A percentile compares a stretch with the other conserved stretches of the same genome.
Evolutionary conservation across 1,140 invertebrate species (phyloP).

Genomic region (Drosophila lacteicornis): DNA sequence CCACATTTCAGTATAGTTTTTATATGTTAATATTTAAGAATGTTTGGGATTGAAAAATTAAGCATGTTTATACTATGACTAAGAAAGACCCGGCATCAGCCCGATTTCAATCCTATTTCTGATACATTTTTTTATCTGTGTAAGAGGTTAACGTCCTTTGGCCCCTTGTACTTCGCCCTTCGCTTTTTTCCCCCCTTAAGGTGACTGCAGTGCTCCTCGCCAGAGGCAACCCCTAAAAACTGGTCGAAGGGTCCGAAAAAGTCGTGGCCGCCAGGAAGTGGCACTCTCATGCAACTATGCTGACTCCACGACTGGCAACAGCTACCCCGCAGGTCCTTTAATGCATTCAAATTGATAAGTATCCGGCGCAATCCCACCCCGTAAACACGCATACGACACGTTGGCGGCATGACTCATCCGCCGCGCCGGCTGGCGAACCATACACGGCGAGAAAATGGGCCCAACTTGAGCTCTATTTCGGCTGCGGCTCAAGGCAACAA

Average conservation of each 20-base stretch:
- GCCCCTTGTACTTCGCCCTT: not conserved
- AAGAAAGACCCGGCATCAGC: too few relatives aligned
- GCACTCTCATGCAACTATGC: conserved; percentile 34
- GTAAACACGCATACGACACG: conserved; percentile 65
- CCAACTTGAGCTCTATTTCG: not conserved
- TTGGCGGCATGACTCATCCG: conserved; percentile 61
- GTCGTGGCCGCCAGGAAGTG: conserved; percentile 23
- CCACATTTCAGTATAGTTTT: too few relatives aligned
- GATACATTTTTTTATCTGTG: too few relatives aligned
- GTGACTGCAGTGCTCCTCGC: not conserved
- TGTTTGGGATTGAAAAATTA: too few relatives aligned
- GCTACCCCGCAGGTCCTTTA: conserved; percentile 12
- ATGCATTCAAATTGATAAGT: conserved; percentile 53
- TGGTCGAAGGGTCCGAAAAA: conserved; percentile 16
- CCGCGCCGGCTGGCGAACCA: not conserved
- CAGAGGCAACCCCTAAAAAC: conserved; percentile 8
- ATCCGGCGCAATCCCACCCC: conserved; percentile 13
- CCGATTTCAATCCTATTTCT: too few relatives aligned
- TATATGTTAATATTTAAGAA: too few relatives aligned
- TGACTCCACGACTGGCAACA: conserved; percentile 1
- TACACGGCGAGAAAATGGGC: conserved; percentile 3
- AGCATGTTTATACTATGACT: too few relatives aligned
- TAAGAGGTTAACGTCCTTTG: conserved; percentile 48
- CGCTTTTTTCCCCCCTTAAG: not conserved
- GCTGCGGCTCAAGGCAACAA: too few relatives aligned